Evolutionary conservation across 2,888 invertebrate genomes (phyloP).

Genomic region (Auanema freiburgensis): DNA sequence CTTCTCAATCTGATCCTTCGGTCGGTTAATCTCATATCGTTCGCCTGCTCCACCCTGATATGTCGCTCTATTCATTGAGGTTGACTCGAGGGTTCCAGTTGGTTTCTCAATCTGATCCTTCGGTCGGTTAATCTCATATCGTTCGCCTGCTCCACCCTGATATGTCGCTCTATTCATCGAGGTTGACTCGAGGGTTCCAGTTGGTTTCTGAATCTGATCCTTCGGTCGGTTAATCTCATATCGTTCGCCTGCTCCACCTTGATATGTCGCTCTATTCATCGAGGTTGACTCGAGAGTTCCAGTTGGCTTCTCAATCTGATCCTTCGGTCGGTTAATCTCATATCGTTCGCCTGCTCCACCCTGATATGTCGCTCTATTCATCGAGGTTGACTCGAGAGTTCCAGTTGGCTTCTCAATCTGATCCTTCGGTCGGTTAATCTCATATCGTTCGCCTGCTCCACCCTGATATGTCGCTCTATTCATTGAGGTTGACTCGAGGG

Average conservation of each 20-base stretch:
- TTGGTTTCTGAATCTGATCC: background rate
- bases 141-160: background rate
- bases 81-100: background rate
- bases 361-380: too few relatives aligned
- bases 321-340: too few relatives aligned
- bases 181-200: background rate
- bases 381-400: too few relatives aligned
- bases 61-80: background rate
- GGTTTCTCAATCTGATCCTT: background rate
- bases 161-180: background rate
- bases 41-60: background rate
- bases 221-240: background rate
- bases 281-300: too few relatives aligned
- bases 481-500: too few relatives aligned
- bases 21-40: background rate
- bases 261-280: background rate
- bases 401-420: too few relatives aligned
- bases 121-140: background rate
- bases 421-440: too few relatives aligned
- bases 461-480: too few relatives aligned
- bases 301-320: too few relatives aligned
- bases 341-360: too few relatives aligned
- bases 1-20: too few relatives aligned
- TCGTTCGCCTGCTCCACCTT: background rate
- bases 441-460: too few relatives aligned